Conservation (phyloP, 2,888 invertebrate species). For the Eubasilissa splendida region DNA sequence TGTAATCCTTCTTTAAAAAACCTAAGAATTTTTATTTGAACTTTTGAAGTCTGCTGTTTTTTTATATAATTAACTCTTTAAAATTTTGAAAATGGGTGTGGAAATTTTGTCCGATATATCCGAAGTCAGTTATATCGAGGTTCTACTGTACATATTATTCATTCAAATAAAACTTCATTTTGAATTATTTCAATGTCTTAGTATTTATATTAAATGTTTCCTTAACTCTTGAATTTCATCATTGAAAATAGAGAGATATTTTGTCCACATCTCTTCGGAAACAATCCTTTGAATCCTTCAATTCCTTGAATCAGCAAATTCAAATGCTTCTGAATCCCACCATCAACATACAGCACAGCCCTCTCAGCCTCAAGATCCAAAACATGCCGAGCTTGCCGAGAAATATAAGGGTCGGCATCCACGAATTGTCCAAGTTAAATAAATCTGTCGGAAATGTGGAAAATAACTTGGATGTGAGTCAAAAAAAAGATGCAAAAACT, state of each 20-base stretch:
- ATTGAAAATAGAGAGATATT: conserved; percentile 42
- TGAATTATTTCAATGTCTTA: too few relatives aligned
- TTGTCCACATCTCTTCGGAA: conserved; percentile 38
- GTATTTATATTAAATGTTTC: conserved; percentile 5
- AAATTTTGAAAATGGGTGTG: too few relatives aligned
- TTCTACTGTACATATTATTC: too few relatives aligned
- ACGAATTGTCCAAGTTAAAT: conserved; percentile 20
- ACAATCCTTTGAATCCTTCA: conserved; percentile 44
- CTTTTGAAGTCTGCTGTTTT: too few relatives aligned
- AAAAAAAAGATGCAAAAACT: conserved; percentile 13
- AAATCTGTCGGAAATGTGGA: conserved; percentile 8
- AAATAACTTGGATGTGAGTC: not conserved
- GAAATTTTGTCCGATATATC: too few relatives aligned
- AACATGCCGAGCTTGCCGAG: conserved; percentile 19
- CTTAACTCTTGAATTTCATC: conserved; percentile 17
- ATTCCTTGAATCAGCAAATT: conserved; percentile 51
- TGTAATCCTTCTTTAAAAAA: too few relatives aligned
- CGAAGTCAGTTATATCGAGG: too few relatives aligned
- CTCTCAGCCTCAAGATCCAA: conserved; percentile 38
- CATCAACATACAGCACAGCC: conserved; percentile 20
- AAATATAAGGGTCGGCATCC: conserved; percentile 28
- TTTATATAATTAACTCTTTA: too few relatives aligned
- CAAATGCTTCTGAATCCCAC: conserved; percentile 37
- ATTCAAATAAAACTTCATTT: too few relatives aligned
- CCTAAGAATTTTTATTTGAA: too few relatives aligned